Evolutionary conservation across 2,888 invertebrate genomes (phyloP).

Genomic region (Polydesmus complanatus): DNA sequence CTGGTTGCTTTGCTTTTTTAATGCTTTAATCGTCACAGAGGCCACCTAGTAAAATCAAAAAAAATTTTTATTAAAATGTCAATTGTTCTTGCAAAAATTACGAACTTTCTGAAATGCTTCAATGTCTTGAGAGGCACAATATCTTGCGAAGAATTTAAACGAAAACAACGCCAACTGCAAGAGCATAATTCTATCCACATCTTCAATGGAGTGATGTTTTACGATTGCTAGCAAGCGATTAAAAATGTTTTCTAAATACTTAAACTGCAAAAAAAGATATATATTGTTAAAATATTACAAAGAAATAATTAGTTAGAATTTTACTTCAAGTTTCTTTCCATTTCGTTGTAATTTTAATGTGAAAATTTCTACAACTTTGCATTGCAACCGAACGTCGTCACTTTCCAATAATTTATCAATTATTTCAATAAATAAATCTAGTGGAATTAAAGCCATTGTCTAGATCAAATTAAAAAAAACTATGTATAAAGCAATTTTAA

Average conservation of each 20-base stretch:
- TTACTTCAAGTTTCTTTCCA: too few relatives aligned
- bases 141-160: not conserved
- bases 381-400: conserved; percentile 52
- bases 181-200: not conserved
- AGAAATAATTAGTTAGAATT: too few relatives aligned
- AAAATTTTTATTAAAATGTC: not conserved
- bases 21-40: not conserved
- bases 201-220: not conserved
- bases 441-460: conserved; percentile 45
- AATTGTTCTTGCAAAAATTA: not conserved
- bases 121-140: too few relatives aligned
- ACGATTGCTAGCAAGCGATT: not conserved
- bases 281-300: too few relatives aligned
- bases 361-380: conserved; percentile 70
- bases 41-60: not conserved
- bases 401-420: conserved; percentile 55
- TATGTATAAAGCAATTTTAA: not conserved
- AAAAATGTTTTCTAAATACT: not conserved
- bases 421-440: conserved; percentile 63
- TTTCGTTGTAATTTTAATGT: conserved; percentile 58
- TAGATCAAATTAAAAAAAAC: not conserved
- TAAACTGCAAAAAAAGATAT: not conserved
- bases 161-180: not conserved
- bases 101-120: not conserved
- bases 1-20: conserved; percentile 32